These are phyloP conservation scores for Diadophis punctatus DNA, from an alignment of 2,113 vertebrate species.

Conservation along the genomic window DNA sequence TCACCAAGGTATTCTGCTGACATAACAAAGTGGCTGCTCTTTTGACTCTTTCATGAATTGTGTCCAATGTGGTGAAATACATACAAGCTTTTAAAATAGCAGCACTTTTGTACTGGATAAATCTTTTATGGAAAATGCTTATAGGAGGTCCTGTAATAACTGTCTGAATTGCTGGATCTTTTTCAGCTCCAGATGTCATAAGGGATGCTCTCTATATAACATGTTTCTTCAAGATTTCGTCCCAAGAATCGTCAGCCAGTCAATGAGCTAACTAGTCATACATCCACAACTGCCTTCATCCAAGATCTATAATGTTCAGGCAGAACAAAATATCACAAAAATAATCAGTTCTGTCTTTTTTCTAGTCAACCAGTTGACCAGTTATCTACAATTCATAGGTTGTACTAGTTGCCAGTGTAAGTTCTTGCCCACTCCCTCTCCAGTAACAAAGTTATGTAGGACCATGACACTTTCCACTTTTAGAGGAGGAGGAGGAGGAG, in stretches of 20 bases:
- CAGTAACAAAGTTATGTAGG: background rate
- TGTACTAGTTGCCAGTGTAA: background rate
- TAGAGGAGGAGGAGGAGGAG: background rate
- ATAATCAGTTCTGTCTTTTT: background rate
- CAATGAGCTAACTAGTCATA: background rate
- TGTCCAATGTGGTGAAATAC: constrained; percentile 17
- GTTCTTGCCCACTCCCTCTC: background rate
- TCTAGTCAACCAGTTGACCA: background rate
- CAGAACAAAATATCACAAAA: background rate
- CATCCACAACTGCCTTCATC: background rate
- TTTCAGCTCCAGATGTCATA: background rate
- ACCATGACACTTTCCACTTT: background rate
- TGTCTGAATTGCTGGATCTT: background rate
- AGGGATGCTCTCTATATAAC: background rate
- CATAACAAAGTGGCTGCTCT: background rate
- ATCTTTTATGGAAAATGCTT: constrained; percentile 1
- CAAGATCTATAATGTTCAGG: background rate
- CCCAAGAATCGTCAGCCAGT: background rate
- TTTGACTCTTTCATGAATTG: constrained; percentile 29
- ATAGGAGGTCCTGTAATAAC: background rate
- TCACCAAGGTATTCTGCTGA: constrained; percentile 19
- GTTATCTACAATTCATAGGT: background rate
- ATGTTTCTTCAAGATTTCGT: background rate
- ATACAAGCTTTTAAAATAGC: background rate
- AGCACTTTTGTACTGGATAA: constrained; percentile 9